A percentile compares a stretch with the other conserved stretches of the same genome.
phyloP scores from a whole-genome alignment of 2,113 vertebrate genomes.

The Gyps fulvus region DNA sequence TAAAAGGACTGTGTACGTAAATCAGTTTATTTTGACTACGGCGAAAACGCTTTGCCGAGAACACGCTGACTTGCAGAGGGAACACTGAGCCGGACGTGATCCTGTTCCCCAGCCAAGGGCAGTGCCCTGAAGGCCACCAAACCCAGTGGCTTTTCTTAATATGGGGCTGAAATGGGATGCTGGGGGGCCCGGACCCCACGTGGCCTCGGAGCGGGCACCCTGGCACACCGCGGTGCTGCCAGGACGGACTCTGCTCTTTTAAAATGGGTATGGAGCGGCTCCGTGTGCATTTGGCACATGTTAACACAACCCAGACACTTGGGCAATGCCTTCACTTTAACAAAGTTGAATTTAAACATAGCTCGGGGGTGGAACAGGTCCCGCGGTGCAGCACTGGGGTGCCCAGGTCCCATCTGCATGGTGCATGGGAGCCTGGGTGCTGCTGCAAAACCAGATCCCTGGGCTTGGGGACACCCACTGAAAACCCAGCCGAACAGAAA shows the following conservation, averaged over 20 bases:
- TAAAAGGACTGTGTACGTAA: neutral
- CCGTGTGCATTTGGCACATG: rapidly evolving
- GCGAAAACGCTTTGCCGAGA: neutral
- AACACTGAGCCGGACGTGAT: rapidly evolving
- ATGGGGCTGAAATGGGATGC: neutral
- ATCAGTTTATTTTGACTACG: neutral
- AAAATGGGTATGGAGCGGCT: rapidly evolving
- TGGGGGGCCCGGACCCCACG: rapidly evolving
- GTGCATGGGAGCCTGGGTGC: neutral
- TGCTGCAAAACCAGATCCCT: neutral
- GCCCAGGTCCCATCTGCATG: rapidly evolving
- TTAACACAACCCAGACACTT: neutral
- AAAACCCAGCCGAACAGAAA: neutral
- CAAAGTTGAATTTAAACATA: rapidly evolving
- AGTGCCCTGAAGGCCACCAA: neutral
- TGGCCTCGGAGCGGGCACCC: rapidly evolving
- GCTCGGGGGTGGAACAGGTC: neutral
- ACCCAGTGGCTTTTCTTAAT: neutral
- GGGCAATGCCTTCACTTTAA: no score
- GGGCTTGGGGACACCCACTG: neutral
- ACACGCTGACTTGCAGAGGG: rapidly evolving
- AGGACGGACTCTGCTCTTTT: neutral
- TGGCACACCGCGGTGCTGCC: rapidly evolving
- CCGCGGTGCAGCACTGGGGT: rapidly evolving
- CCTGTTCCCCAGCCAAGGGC: neutral